Base-by-base conservation (phyloP, 2,797 vertebrate genomes). In the Xyrichtys novacula region DNA sequence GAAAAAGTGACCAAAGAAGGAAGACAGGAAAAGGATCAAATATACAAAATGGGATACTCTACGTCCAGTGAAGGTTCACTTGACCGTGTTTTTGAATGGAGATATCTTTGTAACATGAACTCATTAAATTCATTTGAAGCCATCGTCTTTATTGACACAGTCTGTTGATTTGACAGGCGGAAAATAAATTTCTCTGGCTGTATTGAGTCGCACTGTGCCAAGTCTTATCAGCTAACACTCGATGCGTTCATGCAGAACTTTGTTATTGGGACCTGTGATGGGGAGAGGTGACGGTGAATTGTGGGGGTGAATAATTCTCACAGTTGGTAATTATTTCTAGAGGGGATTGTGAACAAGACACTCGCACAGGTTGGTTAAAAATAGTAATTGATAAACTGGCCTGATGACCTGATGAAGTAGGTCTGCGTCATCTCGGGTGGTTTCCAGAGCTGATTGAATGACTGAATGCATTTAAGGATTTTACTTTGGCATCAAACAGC, bases 261-360 rank as follows among this genome's bases (percentile, higher is more conserved):
- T 80, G 74, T 71, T 78, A 50, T 84, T 65, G 47, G 74, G 55
- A 69, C 65, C 50, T 59, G 64, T 70, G 64, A 67, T 60, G 72
- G 59, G 29, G 19, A 67, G 76, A 50, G 66, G 66, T 74, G 73
- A 67, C n/a, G 32, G 20, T 26, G 38, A 26, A 73, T 59, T 36
- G 11, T 40, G 39, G 49, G 55, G 71, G 78, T 69, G 78, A 84
- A 78, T 77, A 59, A 70, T 57, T 70, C 32, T 65, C 49, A 39
- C 40, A 60, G 59, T 60, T 79, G 61, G 65, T 80, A 76, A 85
- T 85, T 74, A 80, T 80, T 78, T 83, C 71, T 62, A 62, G 42
- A 34, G 67, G 69, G 71, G 55, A 50, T 74, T 74, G n/a, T 15
- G 46, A 77, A 62, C 71, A 57, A 61, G 49, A 31, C 12, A 46